Evolutionary conservation across 1,140 invertebrate species (phyloP).

Genomic region (Penaeus chinensis): DNA sequence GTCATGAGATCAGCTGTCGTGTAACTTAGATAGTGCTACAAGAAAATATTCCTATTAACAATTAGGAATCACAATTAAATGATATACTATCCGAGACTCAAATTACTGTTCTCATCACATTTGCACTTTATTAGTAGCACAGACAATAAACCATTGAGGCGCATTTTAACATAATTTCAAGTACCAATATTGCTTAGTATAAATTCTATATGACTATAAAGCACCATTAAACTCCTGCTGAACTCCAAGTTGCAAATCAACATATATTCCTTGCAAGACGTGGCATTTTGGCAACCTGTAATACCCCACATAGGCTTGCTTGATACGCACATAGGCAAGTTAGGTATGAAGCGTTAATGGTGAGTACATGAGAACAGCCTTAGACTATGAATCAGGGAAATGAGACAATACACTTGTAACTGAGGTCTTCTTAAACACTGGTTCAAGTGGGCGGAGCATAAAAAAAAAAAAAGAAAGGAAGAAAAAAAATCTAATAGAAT

Average conservation of each 20-base stretch:
- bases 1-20: slow-evolving; percentile 30
- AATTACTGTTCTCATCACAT: slow-evolving; percentile 24
- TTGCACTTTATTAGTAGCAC: slow-evolving; percentile 44
- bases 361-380: slow-evolving; percentile 52
- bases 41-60: slow-evolving; percentile 8
- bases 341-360: slow-evolving; percentile 57
- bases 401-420: slow-evolving; percentile 18
- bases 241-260: slow-evolving; percentile 45
- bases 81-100: slow-evolving; percentile 28
- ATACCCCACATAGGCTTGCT: slow-evolving; percentile 51
- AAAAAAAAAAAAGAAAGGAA: slow-evolving; percentile 31
- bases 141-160: slow-evolving; percentile 38
- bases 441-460: slow-evolving; percentile 28
- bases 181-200: slow-evolving; percentile 52
- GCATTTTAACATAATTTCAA: slow-evolving; percentile 45
- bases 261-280: slow-evolving; percentile 28
- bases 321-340: slow-evolving; percentile 51
- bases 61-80: not conserved
- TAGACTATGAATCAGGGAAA: slow-evolving; percentile 49
- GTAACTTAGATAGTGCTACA: slow-evolving; percentile 13
- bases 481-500: not conserved
- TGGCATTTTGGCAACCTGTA: slow-evolving; percentile 57
- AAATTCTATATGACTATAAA: slow-evolving; percentile 61
- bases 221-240: slow-evolving; percentile 56
- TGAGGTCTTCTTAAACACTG: slow-evolving; percentile 37